Evolutionary conservation across 2,888 invertebrate genomes (phyloP).

Genomic region (Creontiades dilutus): DNA sequence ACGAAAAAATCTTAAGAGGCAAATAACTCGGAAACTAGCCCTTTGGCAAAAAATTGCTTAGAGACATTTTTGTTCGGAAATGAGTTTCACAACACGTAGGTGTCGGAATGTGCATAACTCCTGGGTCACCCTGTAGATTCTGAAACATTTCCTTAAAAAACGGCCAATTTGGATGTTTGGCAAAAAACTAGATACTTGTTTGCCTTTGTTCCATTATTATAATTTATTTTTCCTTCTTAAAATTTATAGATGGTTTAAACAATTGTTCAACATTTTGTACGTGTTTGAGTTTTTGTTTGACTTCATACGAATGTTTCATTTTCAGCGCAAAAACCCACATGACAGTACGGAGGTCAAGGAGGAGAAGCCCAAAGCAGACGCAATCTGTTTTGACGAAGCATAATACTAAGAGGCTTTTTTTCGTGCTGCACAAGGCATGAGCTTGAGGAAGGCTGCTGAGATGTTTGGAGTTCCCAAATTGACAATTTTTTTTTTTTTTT

Average conservation of each 20-base stretch:
- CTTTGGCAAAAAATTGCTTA: too few relatives aligned
- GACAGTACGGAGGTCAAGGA: background rate
- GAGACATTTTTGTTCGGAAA: too few relatives aligned
- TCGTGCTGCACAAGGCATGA: background rate
- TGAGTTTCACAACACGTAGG: too few relatives aligned
- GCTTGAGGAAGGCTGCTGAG: conserved; percentile 18
- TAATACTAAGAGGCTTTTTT: background rate
- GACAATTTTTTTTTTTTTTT: background rate
- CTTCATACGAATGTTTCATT: background rate
- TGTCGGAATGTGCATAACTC: too few relatives aligned
- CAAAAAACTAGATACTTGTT: background rate
- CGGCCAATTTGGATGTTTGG: background rate
- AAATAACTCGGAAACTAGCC: too few relatives aligned
- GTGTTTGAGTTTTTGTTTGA: background rate
- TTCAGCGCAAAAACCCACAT: conserved; percentile 12
- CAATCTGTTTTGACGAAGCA: background rate
- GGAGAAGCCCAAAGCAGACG: background rate
- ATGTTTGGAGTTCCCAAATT: conserved; percentile 19
- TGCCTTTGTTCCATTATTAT: too few relatives aligned
- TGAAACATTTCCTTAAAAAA: background rate
- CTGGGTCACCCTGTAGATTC: too few relatives aligned
- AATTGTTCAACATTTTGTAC: background rate
- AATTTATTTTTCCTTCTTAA: too few relatives aligned
- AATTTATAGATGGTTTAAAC: background rate
- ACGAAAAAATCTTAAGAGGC: too few relatives aligned